Conservation (phyloP, 2,888 invertebrate species). For the Oasisia sp. region DNA sequence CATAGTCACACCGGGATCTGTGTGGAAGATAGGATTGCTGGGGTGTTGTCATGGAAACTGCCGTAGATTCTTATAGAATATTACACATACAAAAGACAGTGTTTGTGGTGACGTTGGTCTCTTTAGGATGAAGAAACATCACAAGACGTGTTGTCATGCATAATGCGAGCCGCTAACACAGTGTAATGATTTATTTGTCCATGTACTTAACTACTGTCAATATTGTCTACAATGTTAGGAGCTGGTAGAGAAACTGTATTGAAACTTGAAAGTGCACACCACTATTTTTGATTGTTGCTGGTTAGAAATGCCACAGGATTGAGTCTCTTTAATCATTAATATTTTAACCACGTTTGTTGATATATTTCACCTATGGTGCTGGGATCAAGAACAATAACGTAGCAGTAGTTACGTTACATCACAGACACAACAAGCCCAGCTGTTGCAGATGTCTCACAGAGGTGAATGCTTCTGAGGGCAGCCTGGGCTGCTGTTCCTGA, state of each 20-base stretch:
- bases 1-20: neutral
- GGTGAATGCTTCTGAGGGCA: neutral
- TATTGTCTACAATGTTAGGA: too few relatives aligned
- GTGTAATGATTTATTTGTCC: too few relatives aligned
- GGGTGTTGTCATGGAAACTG: neutral
- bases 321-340: too few relatives aligned
- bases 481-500: neutral
- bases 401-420: neutral
- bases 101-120: neutral
- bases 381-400: neutral
- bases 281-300: too few relatives aligned
- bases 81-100: neutral
- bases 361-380: neutral
- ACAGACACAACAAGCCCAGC: neutral
- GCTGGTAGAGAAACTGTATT: too few relatives aligned
- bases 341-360: neutral
- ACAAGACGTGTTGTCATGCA: neutral
- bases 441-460: neutral
- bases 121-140: neutral
- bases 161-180: neutral
- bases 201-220: too few relatives aligned
- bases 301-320: too few relatives aligned
- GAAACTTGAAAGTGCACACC: too few relatives aligned
- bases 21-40: neutral
- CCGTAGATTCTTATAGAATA: neutral